Evolutionary conservation across 2,888 invertebrate species (phyloP).

Genomic region (Ypsolopha scabrella): DNA sequence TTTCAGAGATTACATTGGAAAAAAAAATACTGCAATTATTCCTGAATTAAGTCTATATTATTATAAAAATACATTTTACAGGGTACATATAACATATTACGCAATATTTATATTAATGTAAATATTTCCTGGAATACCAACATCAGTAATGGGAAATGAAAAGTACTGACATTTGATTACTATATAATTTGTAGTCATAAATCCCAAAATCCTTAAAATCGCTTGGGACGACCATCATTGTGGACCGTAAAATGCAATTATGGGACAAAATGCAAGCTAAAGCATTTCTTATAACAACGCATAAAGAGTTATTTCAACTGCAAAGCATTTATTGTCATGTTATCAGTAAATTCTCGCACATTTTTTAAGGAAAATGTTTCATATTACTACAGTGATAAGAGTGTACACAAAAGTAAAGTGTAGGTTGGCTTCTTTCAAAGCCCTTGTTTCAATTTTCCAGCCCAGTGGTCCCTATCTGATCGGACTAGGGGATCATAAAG

Average conservation of each 20-base stretch:
- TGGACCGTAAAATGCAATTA: neutral
- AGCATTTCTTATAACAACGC: too few relatives aligned
- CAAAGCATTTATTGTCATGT: too few relatives aligned
- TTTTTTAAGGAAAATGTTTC: too few relatives aligned
- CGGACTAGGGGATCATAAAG: neutral
- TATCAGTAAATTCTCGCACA: too few relatives aligned
- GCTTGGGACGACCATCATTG: slow-evolving; percentile 27
- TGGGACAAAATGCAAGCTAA: neutral
- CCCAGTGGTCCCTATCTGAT: slow-evolving; percentile 41
- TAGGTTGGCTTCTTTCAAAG: neutral
- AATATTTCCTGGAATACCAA: neutral
- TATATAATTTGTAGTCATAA: slow-evolving; percentile 20
- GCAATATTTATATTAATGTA: too few relatives aligned
- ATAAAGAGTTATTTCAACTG: too few relatives aligned
- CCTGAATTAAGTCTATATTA: too few relatives aligned
- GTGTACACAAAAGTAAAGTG: too few relatives aligned
- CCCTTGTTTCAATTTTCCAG: slow-evolving; percentile 63
- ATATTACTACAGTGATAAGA: too few relatives aligned
- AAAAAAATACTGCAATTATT: too few relatives aligned
- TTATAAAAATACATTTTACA: neutral
- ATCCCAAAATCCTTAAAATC: slow-evolving; percentile 43
- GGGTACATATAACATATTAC: too few relatives aligned
- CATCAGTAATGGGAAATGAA: neutral
- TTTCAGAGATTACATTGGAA: too few relatives aligned
- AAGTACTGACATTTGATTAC: slow-evolving; percentile 21